Evolutionary conservation across 2,113 vertebrate species (phyloP).

Genomic region (Origma solitaria): DNA sequence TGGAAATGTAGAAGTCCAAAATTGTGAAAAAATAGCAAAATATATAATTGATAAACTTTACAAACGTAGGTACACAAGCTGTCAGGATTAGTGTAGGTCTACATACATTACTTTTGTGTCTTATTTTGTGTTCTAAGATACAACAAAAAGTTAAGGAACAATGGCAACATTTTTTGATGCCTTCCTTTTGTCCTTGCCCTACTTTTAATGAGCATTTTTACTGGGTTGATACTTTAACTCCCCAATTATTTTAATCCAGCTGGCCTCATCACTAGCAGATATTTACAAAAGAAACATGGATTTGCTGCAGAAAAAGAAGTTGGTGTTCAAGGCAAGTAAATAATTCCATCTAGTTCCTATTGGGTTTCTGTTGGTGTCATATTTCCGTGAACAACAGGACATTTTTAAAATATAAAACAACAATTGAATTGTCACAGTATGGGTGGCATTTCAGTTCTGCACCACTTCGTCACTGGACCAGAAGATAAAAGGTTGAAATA

Average conservation of each 20-base stretch:
- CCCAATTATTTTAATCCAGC: conserved; percentile 4
- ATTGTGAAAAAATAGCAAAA: background rate
- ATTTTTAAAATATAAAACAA: conserved; percentile 35
- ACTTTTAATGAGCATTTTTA: background rate
- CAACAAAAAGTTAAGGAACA: background rate
- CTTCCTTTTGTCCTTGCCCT: background rate
- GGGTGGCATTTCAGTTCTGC: conserved; percentile 1
- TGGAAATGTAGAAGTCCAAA: background rate
- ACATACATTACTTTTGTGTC: no score
- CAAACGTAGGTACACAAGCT: background rate
- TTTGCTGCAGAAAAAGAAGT: background rate
- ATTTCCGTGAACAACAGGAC: conserved; percentile 23
- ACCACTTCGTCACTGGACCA: conserved; percentile 9
- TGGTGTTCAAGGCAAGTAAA: conserved; percentile 16
- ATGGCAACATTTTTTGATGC: background rate
- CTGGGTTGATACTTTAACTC: background rate
- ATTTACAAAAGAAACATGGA: background rate
- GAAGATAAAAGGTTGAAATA: conserved; percentile 31
- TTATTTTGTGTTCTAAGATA: background rate
- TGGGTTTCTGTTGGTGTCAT: conserved; percentile 11
- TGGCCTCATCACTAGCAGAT: background rate
- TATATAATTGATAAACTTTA: background rate
- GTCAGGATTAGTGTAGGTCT: background rate
- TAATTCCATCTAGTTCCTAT: background rate
- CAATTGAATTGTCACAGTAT: conserved; percentile 14